These are phyloP conservation scores for Siniperca scherzeri DNA, from an alignment of 2,797 vertebrate species.

Conservation along the genomic window DNA sequence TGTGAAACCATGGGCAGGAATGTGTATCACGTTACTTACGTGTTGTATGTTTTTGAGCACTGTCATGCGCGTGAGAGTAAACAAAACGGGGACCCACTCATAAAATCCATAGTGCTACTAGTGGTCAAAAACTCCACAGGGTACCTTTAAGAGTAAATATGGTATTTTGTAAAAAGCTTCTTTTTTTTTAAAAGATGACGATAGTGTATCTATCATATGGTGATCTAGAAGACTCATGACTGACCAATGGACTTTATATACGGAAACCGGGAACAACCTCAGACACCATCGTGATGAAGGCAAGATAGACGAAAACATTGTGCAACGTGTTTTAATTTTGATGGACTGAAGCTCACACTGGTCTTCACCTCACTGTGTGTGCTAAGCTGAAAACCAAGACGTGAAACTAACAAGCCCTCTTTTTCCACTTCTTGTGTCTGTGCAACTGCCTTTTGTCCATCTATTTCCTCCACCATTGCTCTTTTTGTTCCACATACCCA, in stretches of 20 bases:
- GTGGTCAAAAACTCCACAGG: background rate
- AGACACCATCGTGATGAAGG: background rate
- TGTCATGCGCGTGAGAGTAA: background rate
- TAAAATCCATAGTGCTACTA: background rate
- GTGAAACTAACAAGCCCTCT: background rate
- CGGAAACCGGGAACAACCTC: background rate
- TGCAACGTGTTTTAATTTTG: background rate
- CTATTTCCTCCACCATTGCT: background rate
- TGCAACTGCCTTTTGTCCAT: background rate
- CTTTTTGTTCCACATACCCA: conserved; percentile 79
- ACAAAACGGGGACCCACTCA: background rate
- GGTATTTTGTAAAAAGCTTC: background rate
- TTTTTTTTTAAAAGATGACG: no score
- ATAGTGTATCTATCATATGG: no score
- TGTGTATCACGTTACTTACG: background rate
- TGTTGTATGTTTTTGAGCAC: background rate
- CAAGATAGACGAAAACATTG: background rate
- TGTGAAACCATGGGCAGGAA: background rate
- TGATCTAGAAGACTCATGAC: background rate
- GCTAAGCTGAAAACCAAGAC: background rate
- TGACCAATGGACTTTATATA: background rate
- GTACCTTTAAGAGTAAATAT: background rate
- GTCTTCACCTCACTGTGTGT: background rate
- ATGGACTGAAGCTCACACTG: conserved; percentile 3
- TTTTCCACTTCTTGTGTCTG: background rate